Conservation (phyloP, 1,140 invertebrate species). For the Caenorhabditis latens region DNA sequence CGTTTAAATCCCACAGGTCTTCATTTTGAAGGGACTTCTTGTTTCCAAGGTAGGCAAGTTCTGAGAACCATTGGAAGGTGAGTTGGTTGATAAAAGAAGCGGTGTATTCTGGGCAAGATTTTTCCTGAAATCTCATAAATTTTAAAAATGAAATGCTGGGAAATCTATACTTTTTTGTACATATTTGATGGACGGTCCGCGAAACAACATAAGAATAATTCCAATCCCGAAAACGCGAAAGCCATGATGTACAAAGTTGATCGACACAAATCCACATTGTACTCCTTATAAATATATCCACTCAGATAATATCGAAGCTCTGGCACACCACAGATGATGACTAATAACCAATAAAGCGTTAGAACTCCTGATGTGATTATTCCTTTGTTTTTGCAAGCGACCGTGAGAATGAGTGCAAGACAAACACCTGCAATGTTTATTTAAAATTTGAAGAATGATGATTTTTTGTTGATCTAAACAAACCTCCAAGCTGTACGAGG, state of each 20-base stretch:
- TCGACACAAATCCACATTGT: background rate
- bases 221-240: conserved; percentile 27
- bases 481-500: conserved; percentile 53
- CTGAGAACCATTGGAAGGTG: conserved; percentile 75
- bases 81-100: conserved; percentile 67
- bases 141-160: conserved; percentile 8
- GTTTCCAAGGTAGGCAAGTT: conserved; percentile 68
- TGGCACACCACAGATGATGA: conserved; percentile 79
- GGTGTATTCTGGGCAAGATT: conserved; percentile 81
- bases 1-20: conserved; percentile 91
- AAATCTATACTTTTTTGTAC: conserved; percentile 45
- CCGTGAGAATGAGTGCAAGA: conserved; percentile 83
- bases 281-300: background rate
- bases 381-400: conserved; percentile 87
- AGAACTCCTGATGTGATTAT: conserved; percentile 88
- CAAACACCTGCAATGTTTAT: conserved; percentile 10
- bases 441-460: background rate
- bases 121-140: conserved; percentile 80
- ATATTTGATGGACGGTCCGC: conserved; percentile 32
- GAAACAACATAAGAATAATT: conserved; percentile 51
- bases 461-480: background rate
- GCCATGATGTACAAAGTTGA: conserved; percentile 84
- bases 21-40: conserved; percentile 83
- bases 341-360: conserved; percentile 89
- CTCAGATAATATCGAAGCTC: conserved; percentile 12